Conservation (phyloP, 35 echinoderm and acorn worm species). For the Chiridota heheva region DNA sequence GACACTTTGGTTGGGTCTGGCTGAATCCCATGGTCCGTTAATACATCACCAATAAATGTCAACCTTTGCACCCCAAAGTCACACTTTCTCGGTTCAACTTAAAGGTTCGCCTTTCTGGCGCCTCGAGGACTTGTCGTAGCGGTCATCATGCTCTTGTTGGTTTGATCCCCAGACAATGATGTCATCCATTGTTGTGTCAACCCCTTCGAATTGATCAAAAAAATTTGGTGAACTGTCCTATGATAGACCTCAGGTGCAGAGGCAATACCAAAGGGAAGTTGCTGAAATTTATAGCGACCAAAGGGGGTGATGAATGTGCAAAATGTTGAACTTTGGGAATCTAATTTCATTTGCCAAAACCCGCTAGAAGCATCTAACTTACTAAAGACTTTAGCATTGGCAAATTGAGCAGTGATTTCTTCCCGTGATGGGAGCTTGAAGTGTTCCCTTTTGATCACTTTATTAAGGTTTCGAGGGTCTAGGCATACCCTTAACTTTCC, state of each 20-base stretch:
- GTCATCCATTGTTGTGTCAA: slow-evolving; percentile 41
- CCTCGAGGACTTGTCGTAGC: neutral
- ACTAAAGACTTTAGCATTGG: slow-evolving; percentile 44
- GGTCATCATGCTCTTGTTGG: slow-evolving; percentile 2
- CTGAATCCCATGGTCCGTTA: slow-evolving; percentile 2
- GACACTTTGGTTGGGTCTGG: slow-evolving; percentile 24
- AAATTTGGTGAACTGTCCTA: slow-evolving; percentile 22
- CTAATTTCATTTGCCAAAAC: slow-evolving; percentile 64
- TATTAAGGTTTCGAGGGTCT: slow-evolving; percentile 58
- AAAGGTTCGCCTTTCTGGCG: neutral
- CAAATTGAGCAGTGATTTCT: slow-evolving; percentile 25
- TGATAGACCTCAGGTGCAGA: slow-evolving; percentile 50
- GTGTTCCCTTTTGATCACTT: slow-evolving; percentile 42
- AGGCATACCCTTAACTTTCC: slow-evolving; percentile 53
- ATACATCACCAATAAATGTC: slow-evolving; percentile 7
- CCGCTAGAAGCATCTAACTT: slow-evolving; percentile 59
- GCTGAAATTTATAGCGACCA: slow-evolving; percentile 36
- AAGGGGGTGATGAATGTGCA: slow-evolving; percentile 57
- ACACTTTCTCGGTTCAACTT: slow-evolving; percentile 5
- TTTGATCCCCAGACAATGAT: slow-evolving; percentile 22
- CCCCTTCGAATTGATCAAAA: slow-evolving; percentile 28
- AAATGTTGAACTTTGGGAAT: slow-evolving; percentile 60
- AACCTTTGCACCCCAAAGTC: neutral
- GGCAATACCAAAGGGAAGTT: slow-evolving; percentile 39
- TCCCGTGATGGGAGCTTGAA: slow-evolving; percentile 50